Evolutionary conservation across 2,888 invertebrate species (phyloP).

Genomic region (Odontocolon sp.): DNA sequence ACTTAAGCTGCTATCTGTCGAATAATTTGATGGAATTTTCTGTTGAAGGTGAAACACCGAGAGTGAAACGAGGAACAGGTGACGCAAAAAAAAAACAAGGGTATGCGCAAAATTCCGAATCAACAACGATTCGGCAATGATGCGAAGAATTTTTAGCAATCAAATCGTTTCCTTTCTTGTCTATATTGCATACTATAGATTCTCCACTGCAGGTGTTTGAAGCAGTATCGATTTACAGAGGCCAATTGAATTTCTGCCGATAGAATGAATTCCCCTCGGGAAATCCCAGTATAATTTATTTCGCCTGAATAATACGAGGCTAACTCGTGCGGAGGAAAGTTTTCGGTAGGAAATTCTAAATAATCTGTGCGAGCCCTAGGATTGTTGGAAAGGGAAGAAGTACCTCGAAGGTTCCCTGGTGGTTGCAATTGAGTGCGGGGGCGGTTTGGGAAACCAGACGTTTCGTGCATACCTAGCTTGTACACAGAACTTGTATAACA

Average conservation of each 20-base stretch:
- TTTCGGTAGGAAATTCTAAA: neutral
- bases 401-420: neutral
- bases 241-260: conserved; percentile 2
- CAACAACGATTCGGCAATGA: neutral
- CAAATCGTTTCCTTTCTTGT: neutral
- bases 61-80: too few species aligned
- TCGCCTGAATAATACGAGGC: neutral
- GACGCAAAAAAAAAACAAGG: too few species aligned
- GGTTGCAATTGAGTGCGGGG: neutral
- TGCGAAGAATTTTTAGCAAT: neutral
- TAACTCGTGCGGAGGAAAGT: conserved; percentile 5
- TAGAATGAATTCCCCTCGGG: neutral
- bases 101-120: too few species aligned
- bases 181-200: neutral
- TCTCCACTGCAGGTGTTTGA: too few species aligned
- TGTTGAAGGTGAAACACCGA: too few species aligned
- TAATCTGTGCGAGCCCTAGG: neutral
- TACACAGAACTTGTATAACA: conserved; percentile 17
- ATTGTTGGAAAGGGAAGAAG: neutral
- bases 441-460: neutral
- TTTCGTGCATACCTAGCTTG: neutral
- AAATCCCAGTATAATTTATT: conserved; percentile 29
- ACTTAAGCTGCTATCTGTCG: too few species aligned
- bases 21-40: too few species aligned
- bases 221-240: conserved; percentile 17